These are phyloP conservation scores for Hydra vulgaris DNA, from an alignment of 30 jellyfish, hydroid and myxozoan species.

Conservation along the genomic window DNA sequence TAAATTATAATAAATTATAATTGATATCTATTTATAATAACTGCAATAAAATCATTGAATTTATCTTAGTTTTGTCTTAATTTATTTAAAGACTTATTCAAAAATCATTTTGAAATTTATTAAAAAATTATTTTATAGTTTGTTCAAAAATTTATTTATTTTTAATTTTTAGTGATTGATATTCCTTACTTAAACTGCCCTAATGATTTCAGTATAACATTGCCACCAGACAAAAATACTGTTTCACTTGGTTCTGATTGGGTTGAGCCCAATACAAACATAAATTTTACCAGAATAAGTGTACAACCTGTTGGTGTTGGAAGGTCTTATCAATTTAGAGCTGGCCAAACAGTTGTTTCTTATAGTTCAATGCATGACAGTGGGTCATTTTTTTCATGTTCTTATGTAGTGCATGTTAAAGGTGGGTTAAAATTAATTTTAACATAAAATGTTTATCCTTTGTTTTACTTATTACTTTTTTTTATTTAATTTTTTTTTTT, in stretches of 20 bases:
- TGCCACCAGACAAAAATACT: constrained; percentile 37
- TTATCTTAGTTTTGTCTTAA: too few relatives aligned
- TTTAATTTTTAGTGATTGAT: constrained; percentile 34
- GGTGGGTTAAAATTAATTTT: constrained; percentile 59
- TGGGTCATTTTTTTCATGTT: constrained; percentile 41
- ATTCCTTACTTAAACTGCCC: constrained; percentile 91
- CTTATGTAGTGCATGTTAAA: constrained; percentile 40
- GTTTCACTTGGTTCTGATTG: constrained; percentile 36
- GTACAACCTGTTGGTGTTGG: constrained; percentile 42
- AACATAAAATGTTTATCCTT: too few relatives aligned
- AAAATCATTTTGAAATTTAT: too few relatives aligned
- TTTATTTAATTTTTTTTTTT: neutral
- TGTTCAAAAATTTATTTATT: too few relatives aligned
- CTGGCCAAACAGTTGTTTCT: constrained; percentile 47
- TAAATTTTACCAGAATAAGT: constrained; percentile 27
- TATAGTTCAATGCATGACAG: constrained; percentile 41
- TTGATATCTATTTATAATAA: too few relatives aligned
- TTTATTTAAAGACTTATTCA: too few relatives aligned
- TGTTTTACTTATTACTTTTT: too few relatives aligned
- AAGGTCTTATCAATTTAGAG: constrained; percentile 33
- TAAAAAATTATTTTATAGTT: too few relatives aligned
- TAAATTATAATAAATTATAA: too few relatives aligned
- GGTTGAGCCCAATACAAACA: constrained; percentile 80
- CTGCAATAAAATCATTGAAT: too few relatives aligned
- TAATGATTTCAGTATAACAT: constrained; percentile 35